Base-by-base conservation (phyloP, 2,888 invertebrate species). In the Tanypteryx hageni region DNA sequence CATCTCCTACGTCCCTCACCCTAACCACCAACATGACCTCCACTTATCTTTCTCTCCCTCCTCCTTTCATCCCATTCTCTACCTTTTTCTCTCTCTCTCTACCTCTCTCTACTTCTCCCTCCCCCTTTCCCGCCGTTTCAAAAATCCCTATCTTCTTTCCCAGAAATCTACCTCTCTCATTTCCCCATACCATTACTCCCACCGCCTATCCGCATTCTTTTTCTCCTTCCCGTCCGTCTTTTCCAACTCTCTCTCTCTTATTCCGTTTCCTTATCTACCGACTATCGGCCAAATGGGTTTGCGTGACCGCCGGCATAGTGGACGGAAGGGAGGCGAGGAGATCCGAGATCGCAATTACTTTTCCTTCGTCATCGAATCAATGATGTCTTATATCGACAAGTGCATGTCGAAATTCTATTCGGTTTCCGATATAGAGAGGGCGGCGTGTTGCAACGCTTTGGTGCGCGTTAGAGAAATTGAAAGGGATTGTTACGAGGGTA, bases 361-460 rank as follows among this genome's bases (percentile, higher is more conserved):
- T 59, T 57, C 61, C 27, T 64, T n/a, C 64, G 68, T 64, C 89
- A 44, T 89, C 64, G 89, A 89, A 68, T 44, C 89, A 68, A 89
- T 89, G 89, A 56, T 44, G 44, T 89, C 64, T 14, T 44, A 64
- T 89, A 89, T 68, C 64, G 89, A 89, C 89, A 89, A 44, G 61
- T n/a, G 86, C 61, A 61, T 9, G 64, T 64, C 64, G 89, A 56
- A 89, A 89, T 89, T 64, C 64, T 44, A 89, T 89, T 89, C 68
- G 76, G 27, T 22, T 76, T 76, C 11, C 44, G 44, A 44, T 44
- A 44, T 44, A 44, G 1, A 44, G 44, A 44, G n/a, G 18, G 10
- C 7, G 68, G 68, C 10, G 68, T 64, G 64, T 64, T 64, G 64
- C 64, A 7, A 14, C 2, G 76, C 10, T 22, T 76, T 22, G 10